Evolutionary conservation across 2,888 invertebrate genomes (phyloP), one percentile per base, ranked within the genome.

Genomic region (Meghimatium bilineatum): DNA sequence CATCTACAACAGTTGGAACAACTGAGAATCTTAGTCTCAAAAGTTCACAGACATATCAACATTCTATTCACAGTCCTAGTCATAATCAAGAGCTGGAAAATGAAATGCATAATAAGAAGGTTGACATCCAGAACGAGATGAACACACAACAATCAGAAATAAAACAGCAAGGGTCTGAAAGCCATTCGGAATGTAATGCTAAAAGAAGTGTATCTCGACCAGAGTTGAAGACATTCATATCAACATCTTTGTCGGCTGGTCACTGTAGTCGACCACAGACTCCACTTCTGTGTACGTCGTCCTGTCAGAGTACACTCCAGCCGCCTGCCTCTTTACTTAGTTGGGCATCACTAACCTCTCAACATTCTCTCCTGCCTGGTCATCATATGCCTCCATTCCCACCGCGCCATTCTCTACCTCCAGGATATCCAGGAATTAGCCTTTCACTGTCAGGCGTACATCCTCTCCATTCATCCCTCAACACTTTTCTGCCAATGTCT

Each of bases 321-420:
- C 71, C 83, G 12, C 80, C 76, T 20, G 74, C 79, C 6, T 80
- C 86, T 0, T 78, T 81, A 32, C 80, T 77, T 29, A 79, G 82
- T 34, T 82, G 84, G 75, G 60, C 82, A 32, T 81, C 80, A 20
- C n/a, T 83, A 6, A 52, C 75, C 26, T 79, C 84, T 67, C 69
- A 80, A 2, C 72, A 83, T 32, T 44, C 84, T 6, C 32, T 81
- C 32, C 82, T 86, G 32, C 71, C 85, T 12, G 44, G 75, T 84
- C 80, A 83, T 83, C 83, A 86, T 77, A 85, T 85, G 5, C 82
- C 87, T 3, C 83, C 88, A 82, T 86, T 89, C 72, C 87, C 89
- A 26, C 87, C 88, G 6, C 86, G 88, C 14, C 84, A 76, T 32
- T 87, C 87, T 60, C 87, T 89, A 71, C 86, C 88, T 69, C 86